Evolutionary conservation across 2,113 vertebrate species (phyloP), one percentile per base, ranked within the genome.

Genomic region (Dasyornis broadbenti): DNA sequence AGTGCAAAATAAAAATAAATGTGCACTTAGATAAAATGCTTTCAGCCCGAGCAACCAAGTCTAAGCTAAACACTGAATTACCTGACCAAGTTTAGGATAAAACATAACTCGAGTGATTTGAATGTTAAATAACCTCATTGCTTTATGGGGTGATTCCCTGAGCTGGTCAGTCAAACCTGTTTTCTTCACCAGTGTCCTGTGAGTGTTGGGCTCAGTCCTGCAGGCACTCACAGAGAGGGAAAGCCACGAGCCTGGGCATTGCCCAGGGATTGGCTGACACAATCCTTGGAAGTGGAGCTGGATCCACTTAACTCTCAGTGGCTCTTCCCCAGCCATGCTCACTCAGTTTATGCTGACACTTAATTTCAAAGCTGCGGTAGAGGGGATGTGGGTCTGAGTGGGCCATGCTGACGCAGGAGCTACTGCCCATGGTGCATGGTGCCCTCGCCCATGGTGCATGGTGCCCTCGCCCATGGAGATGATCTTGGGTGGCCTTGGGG

Each of bases 191-290:
- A 1, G 11, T 15, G 28, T 40, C 35, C 30, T n/a, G 1, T 12
- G 60, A 44, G 9, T 2, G 1, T 1, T 13, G n/a, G n/a, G 26
- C 22, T 82, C 9, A 6, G 42, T 31, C 31, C 47, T 45, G 61
- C 47, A 21, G 71, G 30, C 30, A 11, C 19, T 24, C 31, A 4
- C 5, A 10, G 47, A 39, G 45, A 17, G 52, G 66, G 30, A 28
- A 9, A 44, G 22, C 26, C 54, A 2, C 0, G 1, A 28, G 30
- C 30, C 30, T 5, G 24, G 35, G 57, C 22, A 1, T 22, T 35
- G 20, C 52, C 2, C 0, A 16, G 61, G 28, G 1, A 16, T 2
- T 4, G 1, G 14, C 24, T 1, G 1, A 16, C 24, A 4, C 0
- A 1, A 49, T 49, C 47, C 40, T 37, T 1, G 0, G 14, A 22